Percentiles rank a stretch among this genome's conserved stretches.
phyloP scores from a whole-genome alignment of 2,113 vertebrate genomes.

The Myrmophylax atrothorax region DNA sequence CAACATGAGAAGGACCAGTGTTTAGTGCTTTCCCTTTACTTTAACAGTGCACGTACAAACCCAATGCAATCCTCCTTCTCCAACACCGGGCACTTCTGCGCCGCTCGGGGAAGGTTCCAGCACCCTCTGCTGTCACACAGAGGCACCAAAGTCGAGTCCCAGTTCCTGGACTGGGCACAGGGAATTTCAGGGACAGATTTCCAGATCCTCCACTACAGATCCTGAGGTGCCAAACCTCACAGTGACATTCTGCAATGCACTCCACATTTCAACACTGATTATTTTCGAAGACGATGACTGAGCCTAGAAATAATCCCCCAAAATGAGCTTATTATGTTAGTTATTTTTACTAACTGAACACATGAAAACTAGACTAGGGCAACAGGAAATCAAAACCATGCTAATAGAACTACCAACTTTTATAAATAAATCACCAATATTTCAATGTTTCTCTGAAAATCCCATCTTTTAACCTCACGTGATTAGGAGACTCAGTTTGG shows the following conservation, averaged over 20 bases:
- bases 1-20: not conserved
- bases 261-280: not conserved
- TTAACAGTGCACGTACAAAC: fast-evolving
- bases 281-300: not conserved
- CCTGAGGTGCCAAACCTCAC: not conserved
- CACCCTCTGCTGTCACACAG: slow-evolving; percentile 58
- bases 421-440: not conserved
- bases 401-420: not conserved
- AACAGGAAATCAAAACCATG: not conserved
- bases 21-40: not conserved
- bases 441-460: not conserved
- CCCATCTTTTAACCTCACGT: not conserved
- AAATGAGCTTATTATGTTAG: not conserved
- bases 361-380: not conserved
- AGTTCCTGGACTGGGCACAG: not conserved
- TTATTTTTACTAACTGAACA: not conserved
- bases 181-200: not conserved
- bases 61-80: not conserved
- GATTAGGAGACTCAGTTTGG: not conserved
- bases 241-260: not conserved
- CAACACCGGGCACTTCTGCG: fast-evolving
- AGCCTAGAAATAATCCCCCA: not conserved
- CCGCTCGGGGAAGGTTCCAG: slow-evolving; percentile 6
- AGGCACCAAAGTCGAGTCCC: not conserved
- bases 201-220: not conserved